These are phyloP conservation scores for Eilema depressum DNA, from an alignment of 2,888 invertebrate genomes.

Conservation along the genomic window DNA sequence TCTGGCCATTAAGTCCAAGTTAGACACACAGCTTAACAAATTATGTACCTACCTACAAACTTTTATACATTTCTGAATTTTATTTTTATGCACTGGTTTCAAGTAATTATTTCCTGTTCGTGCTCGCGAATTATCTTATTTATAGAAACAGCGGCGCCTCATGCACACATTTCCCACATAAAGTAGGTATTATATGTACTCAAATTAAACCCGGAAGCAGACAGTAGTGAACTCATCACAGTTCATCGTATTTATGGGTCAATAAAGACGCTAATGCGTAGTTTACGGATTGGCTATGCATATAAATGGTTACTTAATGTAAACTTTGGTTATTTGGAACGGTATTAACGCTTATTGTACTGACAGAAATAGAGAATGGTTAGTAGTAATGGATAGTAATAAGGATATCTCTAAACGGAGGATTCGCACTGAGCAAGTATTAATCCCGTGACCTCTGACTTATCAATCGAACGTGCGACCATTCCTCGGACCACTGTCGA, in stretches of 20 bases:
- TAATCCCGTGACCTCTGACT: neutral
- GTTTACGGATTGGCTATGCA: slow-evolving; percentile 3
- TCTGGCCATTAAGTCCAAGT: neutral
- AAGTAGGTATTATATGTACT: neutral
- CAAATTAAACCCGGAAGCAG: slow-evolving; percentile 19
- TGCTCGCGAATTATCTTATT: neutral
- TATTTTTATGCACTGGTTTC: no score
- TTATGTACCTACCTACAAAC: no score
- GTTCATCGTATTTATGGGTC: slow-evolving; percentile 12
- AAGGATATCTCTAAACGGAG: no score
- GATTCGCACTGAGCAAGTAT: neutral
- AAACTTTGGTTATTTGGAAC: neutral
- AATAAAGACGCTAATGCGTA: slow-evolving; percentile 15
- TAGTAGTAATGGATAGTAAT: no score
- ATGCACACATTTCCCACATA: neutral
- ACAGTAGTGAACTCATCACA: slow-evolving; percentile 10
- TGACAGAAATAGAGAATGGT: neutral
- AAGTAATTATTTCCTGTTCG: neutral
- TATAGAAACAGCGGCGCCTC: neutral
- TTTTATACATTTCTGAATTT: neutral
- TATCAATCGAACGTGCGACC: neutral
- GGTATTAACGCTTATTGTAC: neutral
- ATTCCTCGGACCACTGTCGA: no score
- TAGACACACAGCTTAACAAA: neutral
- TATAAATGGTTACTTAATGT: slow-evolving; percentile 10